Evolutionary conservation across 2,888 invertebrate genomes (phyloP).

Genomic region (Leptinotarsa rubiginosa): DNA sequence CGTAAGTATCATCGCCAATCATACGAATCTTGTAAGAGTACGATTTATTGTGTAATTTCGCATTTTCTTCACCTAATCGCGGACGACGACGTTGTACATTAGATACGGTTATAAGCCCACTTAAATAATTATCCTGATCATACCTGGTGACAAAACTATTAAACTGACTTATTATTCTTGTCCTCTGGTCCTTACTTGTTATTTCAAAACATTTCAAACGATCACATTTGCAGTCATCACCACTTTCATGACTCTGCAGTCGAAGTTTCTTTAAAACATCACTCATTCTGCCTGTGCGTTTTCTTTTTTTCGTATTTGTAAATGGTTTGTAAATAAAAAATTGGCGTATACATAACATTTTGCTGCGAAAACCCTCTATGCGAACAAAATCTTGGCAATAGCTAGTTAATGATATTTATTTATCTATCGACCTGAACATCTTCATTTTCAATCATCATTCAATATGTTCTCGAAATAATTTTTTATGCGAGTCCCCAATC

Average conservation of each 20-base stretch:
- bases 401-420: no score
- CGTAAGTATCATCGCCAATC: neutral
- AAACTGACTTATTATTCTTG: conserved; percentile 1
- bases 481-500: no score
- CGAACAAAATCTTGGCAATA: no score
- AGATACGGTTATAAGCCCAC: conserved; percentile 20
- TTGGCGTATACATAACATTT: no score
- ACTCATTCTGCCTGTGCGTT: neutral
- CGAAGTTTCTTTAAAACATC: conserved; percentile 19
- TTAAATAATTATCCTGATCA: conserved; percentile 21
- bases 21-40: conserved; percentile 8
- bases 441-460: no score
- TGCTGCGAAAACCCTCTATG: no score
- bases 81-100: conserved; percentile 6
- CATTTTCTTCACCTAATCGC: conserved; percentile 4
- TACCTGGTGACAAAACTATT: conserved; percentile 15
- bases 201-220: conserved; percentile 12
- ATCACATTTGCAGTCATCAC: conserved; percentile 2
- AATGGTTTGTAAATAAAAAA: no score
- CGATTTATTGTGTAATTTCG: conserved; percentile 4
- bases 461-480: no score
- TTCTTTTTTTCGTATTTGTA: conserved; percentile 1
- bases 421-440: no score
- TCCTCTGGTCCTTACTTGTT: conserved; percentile 2
- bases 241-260: conserved; percentile 7